Evolutionary conservation across 1,140 invertebrate genomes (phyloP), one percentile per base, ranked within the genome.

Genomic region (Drosophila watanabei): DNA sequence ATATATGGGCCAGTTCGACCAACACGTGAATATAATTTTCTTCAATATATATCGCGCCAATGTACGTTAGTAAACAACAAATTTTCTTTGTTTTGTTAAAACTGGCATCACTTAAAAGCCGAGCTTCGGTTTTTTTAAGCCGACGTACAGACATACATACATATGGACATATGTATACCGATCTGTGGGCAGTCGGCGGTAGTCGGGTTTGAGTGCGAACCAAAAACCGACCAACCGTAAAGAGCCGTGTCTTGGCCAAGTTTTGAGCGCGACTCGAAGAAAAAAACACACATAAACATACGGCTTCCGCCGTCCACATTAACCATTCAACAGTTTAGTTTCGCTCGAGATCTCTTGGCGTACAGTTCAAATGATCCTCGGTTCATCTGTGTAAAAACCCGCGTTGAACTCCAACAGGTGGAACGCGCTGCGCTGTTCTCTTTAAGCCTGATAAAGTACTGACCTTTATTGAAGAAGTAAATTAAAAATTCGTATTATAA

Each of bases 271-370:
- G 70, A 69, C 83, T 82, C 79, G 75, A 65, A 76, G 54, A 39
- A 35, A 43, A 39, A 66, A 33, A 63, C 43, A 68, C 30, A 52
- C 16, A 52, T 13, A 30, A 82, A 77, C 49, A 46, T 45, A 18
- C 45, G 66, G 78, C 68, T 86, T 86, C 79, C 79, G 79, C 56
- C 79, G 75, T 73, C 71, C 64, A 80, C 54, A 57, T 57, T 82
- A 82, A 56, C 64, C 49, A 64, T 82, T 79, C 64, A 73, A 82
- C 65, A 63, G 82, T 79, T 89, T 87, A 92, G 88, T 91, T 91
- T 88, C 64, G 81, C 63, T 78, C 76, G 85, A 91, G 89, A 91
- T 84, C 89, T 89, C 83, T 89, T 75, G 82, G 72, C 75, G 81
- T 81, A 71, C 89, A 85, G 84, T 92, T 73, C 65, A 85, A 61